These are phyloP conservation scores for Catocala sponsa DNA, from an alignment of 2,888 invertebrate species.

Conservation along the genomic window DNA sequence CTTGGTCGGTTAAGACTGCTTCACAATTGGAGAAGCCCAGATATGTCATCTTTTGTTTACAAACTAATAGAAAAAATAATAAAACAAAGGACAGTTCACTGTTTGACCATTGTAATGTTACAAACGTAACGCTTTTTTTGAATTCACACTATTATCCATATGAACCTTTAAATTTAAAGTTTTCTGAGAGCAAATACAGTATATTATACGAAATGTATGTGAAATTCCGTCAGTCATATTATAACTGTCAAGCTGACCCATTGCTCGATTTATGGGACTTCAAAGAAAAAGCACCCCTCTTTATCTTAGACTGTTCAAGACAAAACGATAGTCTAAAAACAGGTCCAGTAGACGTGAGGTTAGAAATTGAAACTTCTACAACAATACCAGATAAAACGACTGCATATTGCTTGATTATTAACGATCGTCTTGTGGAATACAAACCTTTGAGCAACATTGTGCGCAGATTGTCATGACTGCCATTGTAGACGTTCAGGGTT, in stretches of 20 bases:
- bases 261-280: slow-evolving; percentile 35
- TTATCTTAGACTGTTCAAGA: slow-evolving; percentile 48
- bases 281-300: slow-evolving; percentile 41
- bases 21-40: slow-evolving; percentile 62
- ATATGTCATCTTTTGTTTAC: slow-evolving; percentile 54
- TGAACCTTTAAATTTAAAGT: slow-evolving; percentile 44
- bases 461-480: slow-evolving; percentile 28
- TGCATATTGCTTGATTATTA: slow-evolving; percentile 50
- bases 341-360: slow-evolving; percentile 45
- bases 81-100: slow-evolving; percentile 34
- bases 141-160: slow-evolving; percentile 50
- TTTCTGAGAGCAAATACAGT: slow-evolving; percentile 40
- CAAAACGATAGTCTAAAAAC: slow-evolving; percentile 47
- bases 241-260: slow-evolving; percentile 36
- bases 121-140: slow-evolving; percentile 58
- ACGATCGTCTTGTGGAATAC: slow-evolving; percentile 43
- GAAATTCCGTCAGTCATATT: slow-evolving; percentile 51
- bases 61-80: slow-evolving; percentile 21
- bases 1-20: slow-evolving; percentile 58
- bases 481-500: slow-evolving; percentile 31
- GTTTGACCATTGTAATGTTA: slow-evolving; percentile 56
- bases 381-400: slow-evolving; percentile 41
- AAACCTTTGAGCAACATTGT: slow-evolving; percentile 42
- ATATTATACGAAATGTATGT: slow-evolving; percentile 48
- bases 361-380: slow-evolving; percentile 45